These are phyloP conservation scores for Poecile atricapillus DNA, from an alignment of 2,113 vertebrate genomes.

Conservation along the genomic window DNA sequence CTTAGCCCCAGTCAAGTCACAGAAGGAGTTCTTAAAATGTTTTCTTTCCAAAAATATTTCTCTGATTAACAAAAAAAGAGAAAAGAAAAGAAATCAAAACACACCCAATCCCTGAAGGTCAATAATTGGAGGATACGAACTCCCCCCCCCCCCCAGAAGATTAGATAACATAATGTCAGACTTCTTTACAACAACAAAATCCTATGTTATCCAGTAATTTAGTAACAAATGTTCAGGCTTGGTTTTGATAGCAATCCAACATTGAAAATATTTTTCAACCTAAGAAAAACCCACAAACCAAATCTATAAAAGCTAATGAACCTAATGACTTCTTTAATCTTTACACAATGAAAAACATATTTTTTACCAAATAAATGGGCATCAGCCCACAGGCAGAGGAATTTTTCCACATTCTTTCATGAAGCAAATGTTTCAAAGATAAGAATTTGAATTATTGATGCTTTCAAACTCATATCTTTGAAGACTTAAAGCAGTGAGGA, in stretches of 20 bases:
- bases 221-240: background rate
- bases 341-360: background rate
- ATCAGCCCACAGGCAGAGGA: background rate
- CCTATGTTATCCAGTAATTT: background rate
- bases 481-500: background rate
- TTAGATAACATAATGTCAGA: background rate
- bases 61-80: background rate
- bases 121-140: background rate
- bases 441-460: background rate
- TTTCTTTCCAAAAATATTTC: background rate
- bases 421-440: constrained; percentile 11
- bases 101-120: background rate
- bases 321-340: background rate
- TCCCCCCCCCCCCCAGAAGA: background rate
- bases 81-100: background rate
- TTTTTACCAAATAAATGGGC: background rate
- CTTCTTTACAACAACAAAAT: background rate
- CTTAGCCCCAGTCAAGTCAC: background rate
- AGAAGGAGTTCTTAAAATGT: background rate
- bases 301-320: background rate
- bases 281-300: background rate
- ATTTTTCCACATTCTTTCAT: background rate
- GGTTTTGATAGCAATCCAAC: background rate
- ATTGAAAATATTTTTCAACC: background rate
- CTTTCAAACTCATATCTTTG: background rate